Evolutionary conservation across 2,888 invertebrate genomes (phyloP), one percentile per base, ranked within the genome.

Genomic region (Hypsopygia costalis): DNA sequence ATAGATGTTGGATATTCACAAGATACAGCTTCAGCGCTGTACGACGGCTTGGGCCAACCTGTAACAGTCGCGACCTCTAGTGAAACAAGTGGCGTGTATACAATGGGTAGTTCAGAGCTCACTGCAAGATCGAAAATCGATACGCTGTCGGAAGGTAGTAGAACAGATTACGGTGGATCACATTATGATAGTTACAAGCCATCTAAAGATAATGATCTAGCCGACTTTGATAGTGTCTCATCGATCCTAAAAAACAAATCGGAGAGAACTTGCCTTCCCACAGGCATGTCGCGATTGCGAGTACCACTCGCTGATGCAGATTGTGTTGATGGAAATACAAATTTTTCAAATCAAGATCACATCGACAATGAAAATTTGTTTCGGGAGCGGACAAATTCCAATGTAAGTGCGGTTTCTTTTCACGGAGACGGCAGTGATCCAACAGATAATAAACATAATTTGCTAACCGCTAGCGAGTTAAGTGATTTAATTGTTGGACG

Each of bases 351-450:
- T 41, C 61, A 76, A 42, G 82, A 90, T 45, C 88, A 90, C 53
- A 86, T 81, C 54, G 76, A 78, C 31, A 88, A 89, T 52, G 82
- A 83, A 51, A 81, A 71, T 38, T 61, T 73, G 35, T 93, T 93
- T 64, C 85, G 94, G 43, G 88, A 92, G 63, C 83, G 94, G 41
- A 93, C 95, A 29, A 94, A 95, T 64, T 96, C 96, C 1, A 93
- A 94, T 56, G 91, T 94, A 0, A 95, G 95, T 70, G 92, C 93
- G n/a, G 89, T 91, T 21, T 95, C 95, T 36, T 96, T 96, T 70
- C 93, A 95, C 34, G 96, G 96, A 1, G 96, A 96, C 62, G 96
- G 96, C n/a, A 96, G 95, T 65, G 96, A 96, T 75, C 96, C 96
- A 1, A 94, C 95, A 1, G 94, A 94, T 65, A 93, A 91, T 49